A percentile compares a stretch with the other conserved stretches of the same genome.
These are phyloP conservation scores for Melanargia galathea DNA, from an alignment of 2,888 invertebrate genomes.

Conservation along the genomic window DNA sequence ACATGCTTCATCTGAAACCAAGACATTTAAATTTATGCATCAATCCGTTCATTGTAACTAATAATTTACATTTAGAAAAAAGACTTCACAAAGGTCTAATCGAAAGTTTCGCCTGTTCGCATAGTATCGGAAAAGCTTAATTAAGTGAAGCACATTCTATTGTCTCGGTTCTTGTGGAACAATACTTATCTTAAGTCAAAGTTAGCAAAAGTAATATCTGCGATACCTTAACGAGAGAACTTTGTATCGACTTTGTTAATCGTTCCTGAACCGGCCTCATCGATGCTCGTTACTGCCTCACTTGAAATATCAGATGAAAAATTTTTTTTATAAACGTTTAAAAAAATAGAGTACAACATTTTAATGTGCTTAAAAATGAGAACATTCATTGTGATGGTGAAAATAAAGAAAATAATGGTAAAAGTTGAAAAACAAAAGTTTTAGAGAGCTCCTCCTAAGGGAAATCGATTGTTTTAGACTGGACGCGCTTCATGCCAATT, in stretches of 20 bases:
- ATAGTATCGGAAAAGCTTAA: slow-evolving; percentile 71
- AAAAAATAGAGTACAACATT: slow-evolving; percentile 24
- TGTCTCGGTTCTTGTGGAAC: slow-evolving; percentile 75
- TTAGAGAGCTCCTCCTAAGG: slow-evolving; percentile 44
- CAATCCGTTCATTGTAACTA: too few species aligned
- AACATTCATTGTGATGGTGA: slow-evolving; percentile 23
- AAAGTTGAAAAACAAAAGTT: slow-evolving; percentile 39
- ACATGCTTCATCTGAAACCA: slow-evolving; percentile 81
- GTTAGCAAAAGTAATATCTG: slow-evolving; percentile 77
- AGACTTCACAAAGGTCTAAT: slow-evolving; percentile 60
- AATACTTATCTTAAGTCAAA: slow-evolving; percentile 77
- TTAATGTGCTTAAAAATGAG: slow-evolving; percentile 18
- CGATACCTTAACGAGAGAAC: slow-evolving; percentile 81
- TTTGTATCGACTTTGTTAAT: slow-evolving; percentile 79
- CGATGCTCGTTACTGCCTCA: slow-evolving; percentile 44
- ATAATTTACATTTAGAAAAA: too few species aligned
- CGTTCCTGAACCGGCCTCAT: slow-evolving; percentile 66
- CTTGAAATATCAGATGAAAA: slow-evolving; percentile 42
- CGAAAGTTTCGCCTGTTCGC: slow-evolving; percentile 61
- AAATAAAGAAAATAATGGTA: slow-evolving; percentile 32
- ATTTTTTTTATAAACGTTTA: slow-evolving; percentile 28
- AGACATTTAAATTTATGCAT: slow-evolving; percentile 53
- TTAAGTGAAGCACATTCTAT: slow-evolving; percentile 77
- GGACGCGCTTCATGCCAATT: slow-evolving; percentile 69
- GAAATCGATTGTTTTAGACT: slow-evolving; percentile 27